Conservation (phyloP, 2,888 invertebrate genomes). For the Pseudoips prasinana region DNA sequence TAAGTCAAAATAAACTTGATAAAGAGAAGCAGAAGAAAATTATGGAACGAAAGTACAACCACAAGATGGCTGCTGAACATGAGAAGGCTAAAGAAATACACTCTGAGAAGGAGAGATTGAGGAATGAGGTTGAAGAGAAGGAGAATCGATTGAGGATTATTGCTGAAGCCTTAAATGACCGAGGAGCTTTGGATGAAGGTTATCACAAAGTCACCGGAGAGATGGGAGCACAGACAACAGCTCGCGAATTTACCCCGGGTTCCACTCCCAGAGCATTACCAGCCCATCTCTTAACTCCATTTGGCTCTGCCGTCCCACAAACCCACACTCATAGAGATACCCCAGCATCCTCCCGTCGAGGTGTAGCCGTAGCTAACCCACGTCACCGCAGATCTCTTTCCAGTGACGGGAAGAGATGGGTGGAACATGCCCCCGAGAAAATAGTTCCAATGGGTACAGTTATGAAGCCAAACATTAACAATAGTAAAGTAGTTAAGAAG, state of each 20-base stretch:
- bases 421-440: slow-evolving; percentile 93
- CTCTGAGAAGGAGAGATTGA: slow-evolving; percentile 58
- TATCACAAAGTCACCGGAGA: slow-evolving; percentile 42
- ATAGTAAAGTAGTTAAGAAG: slow-evolving; percentile 92
- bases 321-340: slow-evolving; percentile 52
- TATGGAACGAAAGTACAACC: slow-evolving; percentile 81
- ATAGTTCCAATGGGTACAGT: slow-evolving; percentile 94
- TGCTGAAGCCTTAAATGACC: slow-evolving; percentile 58
- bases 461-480: slow-evolving; percentile 91
- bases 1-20: slow-evolving; percentile 84
- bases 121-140: slow-evolving; percentile 65
- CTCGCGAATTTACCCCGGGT: slow-evolving; percentile 65
- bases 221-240: slow-evolving; percentile 60
- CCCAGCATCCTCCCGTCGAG: slow-evolving; percentile 74
- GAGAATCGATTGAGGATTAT: slow-evolving; percentile 72
- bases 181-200: slow-evolving; percentile 48
- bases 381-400: slow-evolving; percentile 92
- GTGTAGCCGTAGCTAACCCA: slow-evolving; percentile 86
- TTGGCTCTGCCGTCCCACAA: slow-evolving; percentile 52
- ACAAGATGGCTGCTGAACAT: slow-evolving; percentile 86
- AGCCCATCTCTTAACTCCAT: slow-evolving; percentile 69
- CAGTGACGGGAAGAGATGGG: slow-evolving; percentile 88
- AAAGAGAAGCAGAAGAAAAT: slow-evolving; percentile 84
- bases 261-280: slow-evolving; percentile 72
- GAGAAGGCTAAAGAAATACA: slow-evolving; percentile 88